Percentiles rank a stretch among this genome's conserved stretches.
Evolutionary conservation across 2,113 vertebrate species (phyloP).

Genomic region (Takifugu flavidus): DNA sequence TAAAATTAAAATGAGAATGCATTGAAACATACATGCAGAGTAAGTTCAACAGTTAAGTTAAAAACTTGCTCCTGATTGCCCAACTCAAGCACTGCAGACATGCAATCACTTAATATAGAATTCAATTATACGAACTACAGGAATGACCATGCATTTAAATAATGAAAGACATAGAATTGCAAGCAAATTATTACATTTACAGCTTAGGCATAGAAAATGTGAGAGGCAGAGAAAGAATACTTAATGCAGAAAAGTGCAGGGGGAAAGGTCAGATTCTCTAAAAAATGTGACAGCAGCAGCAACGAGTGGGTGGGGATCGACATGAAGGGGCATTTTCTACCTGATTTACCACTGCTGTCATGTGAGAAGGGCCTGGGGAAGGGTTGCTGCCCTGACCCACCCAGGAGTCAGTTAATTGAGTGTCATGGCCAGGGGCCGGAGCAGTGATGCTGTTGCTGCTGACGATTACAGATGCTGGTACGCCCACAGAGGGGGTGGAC

Average conservation of each 20-base stretch:
- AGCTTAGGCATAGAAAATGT: conserved; percentile 12
- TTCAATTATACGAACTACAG: neutral
- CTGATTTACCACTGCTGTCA: conserved; percentile 82
- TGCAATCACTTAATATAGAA: conserved; percentile 7
- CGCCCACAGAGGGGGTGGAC: conserved; percentile 77
- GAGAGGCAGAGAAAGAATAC: conserved; percentile 36
- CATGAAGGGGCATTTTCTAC: conserved; percentile 76
- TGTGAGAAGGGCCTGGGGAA: conserved; percentile 75
- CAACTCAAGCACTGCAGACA: neutral
- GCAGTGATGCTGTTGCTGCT: conserved; percentile 79
- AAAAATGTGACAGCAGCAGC: conserved; percentile 62
- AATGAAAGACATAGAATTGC: conserved; percentile 37
- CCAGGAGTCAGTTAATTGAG: conserved; percentile 70
- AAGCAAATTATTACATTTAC: conserved; percentile 33
- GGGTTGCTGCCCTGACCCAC: conserved; percentile 70
- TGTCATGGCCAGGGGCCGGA: conserved; percentile 73
- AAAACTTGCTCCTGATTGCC: neutral
- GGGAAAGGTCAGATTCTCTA: conserved; percentile 55
- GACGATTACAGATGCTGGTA: conserved; percentile 90
- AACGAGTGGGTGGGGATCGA: conserved; percentile 73
- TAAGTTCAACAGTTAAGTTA: neutral
- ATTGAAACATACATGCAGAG: conserved; percentile 5
- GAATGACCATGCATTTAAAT: conserved; percentile 38
- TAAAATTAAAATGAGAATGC: neutral
- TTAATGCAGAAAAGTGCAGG: conserved; percentile 25